phyloP scores from a whole-genome alignment of 2,888 invertebrate species.

The Macrophya alboannulata region DNA sequence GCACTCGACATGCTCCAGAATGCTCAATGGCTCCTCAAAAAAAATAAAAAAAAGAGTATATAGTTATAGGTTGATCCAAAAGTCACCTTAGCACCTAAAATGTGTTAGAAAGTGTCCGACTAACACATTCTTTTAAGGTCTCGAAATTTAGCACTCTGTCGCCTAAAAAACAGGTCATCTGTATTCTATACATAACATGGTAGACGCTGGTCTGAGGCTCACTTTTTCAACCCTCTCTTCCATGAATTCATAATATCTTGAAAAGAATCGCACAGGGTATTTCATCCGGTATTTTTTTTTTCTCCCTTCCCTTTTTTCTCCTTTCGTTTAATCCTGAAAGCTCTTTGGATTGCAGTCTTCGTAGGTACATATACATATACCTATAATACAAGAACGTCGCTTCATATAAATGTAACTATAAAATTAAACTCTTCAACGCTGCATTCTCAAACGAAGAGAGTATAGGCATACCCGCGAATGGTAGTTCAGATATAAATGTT shows the following conservation, averaged over 20 bases:
- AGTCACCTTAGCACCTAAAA: neutral
- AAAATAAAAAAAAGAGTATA: no score
- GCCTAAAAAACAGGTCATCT: slow-evolving; percentile 16
- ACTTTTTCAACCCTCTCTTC: slow-evolving; percentile 33
- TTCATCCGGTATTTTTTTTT: neutral
- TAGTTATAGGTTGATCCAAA: neutral
- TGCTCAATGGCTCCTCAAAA: neutral
- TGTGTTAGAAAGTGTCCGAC: neutral
- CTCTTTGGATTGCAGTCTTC: slow-evolving; percentile 20
- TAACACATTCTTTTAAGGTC: neutral
- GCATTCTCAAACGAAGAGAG: slow-evolving; percentile 3
- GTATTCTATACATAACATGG: slow-evolving; percentile 36
- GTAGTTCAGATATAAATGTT: slow-evolving; percentile 7
- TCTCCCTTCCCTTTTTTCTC: neutral
- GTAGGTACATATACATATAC: no score
- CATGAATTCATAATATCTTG: slow-evolving; percentile 36
- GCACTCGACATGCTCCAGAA: neutral
- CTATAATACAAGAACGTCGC: neutral
- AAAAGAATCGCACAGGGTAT: slow-evolving; percentile 17
- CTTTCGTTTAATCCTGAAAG: slow-evolving; percentile 11
- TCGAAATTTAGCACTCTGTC: neutral
- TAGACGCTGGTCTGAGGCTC: neutral
- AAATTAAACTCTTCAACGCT: neutral
- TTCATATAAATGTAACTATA: neutral
- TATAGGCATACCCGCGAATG: neutral